phyloP scores from a whole-genome alignment of 2,888 invertebrate species.

The Monochamus alternatus region DNA sequence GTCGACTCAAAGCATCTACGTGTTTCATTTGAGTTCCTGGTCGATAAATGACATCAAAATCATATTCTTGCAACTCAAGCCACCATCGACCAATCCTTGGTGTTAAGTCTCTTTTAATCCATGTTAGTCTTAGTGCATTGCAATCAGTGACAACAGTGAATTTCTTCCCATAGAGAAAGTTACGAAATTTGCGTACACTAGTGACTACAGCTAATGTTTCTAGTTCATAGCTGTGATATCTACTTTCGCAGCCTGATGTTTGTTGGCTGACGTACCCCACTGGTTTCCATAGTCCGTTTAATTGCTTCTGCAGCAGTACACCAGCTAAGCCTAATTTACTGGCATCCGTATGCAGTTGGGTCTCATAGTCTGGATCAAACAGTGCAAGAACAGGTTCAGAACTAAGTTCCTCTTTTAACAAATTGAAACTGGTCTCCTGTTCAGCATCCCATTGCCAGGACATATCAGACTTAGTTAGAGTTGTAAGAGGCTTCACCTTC shows the following conservation, averaged over 20 bases:
- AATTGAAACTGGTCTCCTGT: constrained; percentile 11
- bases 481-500: constrained; percentile 29
- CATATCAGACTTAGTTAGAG: constrained; percentile 18
- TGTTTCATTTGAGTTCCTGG: constrained; percentile 39
- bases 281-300: constrained; percentile 48
- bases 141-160: constrained; percentile 37
- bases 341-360: constrained; percentile 54
- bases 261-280: constrained; percentile 54
- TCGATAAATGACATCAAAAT: no score
- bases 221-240: constrained; percentile 26
- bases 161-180: constrained; percentile 23
- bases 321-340: constrained; percentile 52
- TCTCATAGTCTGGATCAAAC: background rate
- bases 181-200: constrained; percentile 23
- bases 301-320: constrained; percentile 53
- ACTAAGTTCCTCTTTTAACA: constrained; percentile 21
- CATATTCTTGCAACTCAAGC: background rate
- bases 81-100: constrained; percentile 37
- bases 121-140: constrained; percentile 33
- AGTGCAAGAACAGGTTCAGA: constrained; percentile 29
- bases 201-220: constrained; percentile 40
- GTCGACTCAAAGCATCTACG: constrained; percentile 55
- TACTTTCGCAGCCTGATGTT: constrained; percentile 33
- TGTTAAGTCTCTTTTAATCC: constrained; percentile 32
- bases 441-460: constrained; percentile 28